Evolutionary conservation across 2,888 invertebrate species (phyloP), one percentile per base, ranked within the genome.

Genomic region (Philopedon plagiatum): DNA sequence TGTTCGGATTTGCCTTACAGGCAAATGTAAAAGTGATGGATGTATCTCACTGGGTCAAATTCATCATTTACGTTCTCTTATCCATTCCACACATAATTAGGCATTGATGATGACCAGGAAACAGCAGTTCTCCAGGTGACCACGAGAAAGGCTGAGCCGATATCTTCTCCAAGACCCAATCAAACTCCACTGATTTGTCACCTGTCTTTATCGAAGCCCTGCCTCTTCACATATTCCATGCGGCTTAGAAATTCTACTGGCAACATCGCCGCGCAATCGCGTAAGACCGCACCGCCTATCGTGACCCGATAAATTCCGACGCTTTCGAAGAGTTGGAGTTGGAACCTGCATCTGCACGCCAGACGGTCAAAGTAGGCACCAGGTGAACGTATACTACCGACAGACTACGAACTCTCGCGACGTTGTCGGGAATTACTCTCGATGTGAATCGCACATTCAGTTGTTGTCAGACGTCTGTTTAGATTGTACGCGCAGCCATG

Each of bases 181-280:
- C 80, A 79, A 76, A 78, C 77, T 70, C 78, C 78, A 78, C 80
- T 81, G 83, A 84, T 82, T 83, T 84, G 84, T 85, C 85, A 85
- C 85, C 84, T 85, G 84, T 83, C 82, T 79, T 80, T 76, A 78
- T 71, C 78, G 76, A 79, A 76, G 84, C 80, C 84, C 84, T 76
- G 80, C 85, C 85, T 83, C 80, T 83, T 76, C 79, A 80, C 77
- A 79, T 80, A 79, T 76, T 77, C 79, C 74, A 78, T 75, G 78
- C 79, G 78, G 75, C 78, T 77, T 80, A 77, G 80, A 75, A 76
- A 78, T 83, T 81, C 81, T 82, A 82, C 83, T 83, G 83, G 84
- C 78, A 81, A 80, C 62, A 78, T 77, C 76, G 78, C 76, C 78
- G 83, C 83, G 84, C 84, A 84, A 81, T 76, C 83, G 83, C 83